Evolutionary conservation across 1,140 invertebrate species (phyloP), one percentile per base, ranked within the genome.

Genomic region (Heliconius hewitsoni): DNA sequence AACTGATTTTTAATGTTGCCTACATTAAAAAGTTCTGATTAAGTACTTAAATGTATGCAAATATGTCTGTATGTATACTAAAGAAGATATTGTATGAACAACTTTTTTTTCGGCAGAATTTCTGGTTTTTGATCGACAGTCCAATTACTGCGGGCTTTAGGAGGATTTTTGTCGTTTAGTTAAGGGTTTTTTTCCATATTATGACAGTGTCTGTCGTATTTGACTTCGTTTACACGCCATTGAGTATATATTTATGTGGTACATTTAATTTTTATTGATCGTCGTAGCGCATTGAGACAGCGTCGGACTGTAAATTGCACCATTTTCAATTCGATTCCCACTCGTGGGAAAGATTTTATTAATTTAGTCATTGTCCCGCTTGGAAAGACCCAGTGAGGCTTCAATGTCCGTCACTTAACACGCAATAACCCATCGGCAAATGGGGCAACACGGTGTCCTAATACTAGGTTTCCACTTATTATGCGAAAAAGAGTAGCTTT

Each of bases 1-100:
- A 89, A 91, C 87, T 90, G 86, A 88, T 88, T 90, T 91, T 90
- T 91, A 90, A 90, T 91, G 87, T 87, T 85, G 84, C 83, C 78
- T 85, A 88, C 85, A 86, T 85, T 87, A 83, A 80, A 87, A 83
- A 85, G 66, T 74, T 79, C 18, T 72, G 71, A 71, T 74, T 57
- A 79, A 71, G 74, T 70, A 76, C 60, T 76, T 46, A 70, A 66
- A 70, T 71, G 71, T 70, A 70, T 23, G 27, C 37, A 52, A 8
- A 74, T 57, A 74, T 5, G 37, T 34, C 18, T 18, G 42, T 57
- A 74, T 5, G 37, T 34, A 39, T 18, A 46, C 27, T 30, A 70
- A n/a, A 50, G 16, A 30, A 16, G 60, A 66, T 66, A 76, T 71
- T 70, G 23, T 46, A 60, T 60, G 74, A 60, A 39, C 55, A 55